Evolutionary conservation across 2,797 vertebrate species (phyloP), one percentile per base, ranked within the genome.

Genomic region (Onychomys leucogaster): DNA sequence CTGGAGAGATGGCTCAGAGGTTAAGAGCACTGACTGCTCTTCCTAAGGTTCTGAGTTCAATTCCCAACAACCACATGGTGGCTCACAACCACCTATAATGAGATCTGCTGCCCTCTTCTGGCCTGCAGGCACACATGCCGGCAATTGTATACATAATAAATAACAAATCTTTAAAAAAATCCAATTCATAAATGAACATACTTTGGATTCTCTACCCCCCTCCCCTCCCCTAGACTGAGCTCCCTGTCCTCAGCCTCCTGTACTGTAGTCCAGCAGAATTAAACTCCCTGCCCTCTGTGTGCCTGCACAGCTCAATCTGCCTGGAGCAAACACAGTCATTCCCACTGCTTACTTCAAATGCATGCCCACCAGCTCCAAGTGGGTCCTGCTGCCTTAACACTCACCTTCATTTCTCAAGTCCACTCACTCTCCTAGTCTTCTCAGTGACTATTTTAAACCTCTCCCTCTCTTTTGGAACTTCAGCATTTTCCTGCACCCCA

Each of bases 361-460:
- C 77, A 80, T 13, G 52, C 52, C 52, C 52, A 86, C 25, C 34
- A n/a, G 57, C 43, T 73, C 57, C n/a, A 41, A 71, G 65, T 34
- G 16, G 55, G 96, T 37, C 89, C 43, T 34, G 17, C 73, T 89
- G 34, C 49, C 81, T 83, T 63, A 88, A 19, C 87, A 90, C 61
- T 83, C 37, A 41, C 34, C n/a, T 41, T 61, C 43, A 91, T 55
- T 96, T 57, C 61, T 34, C 43, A 94, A 89, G 82, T 76, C 83
- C 65, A 41, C 7, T 55, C 29, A 76, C 49, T 76, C 65, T 81
- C 25, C 57, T 85, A 46, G 78, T 93, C 49, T 94, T 80, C 16
- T 94, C 46, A 34, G 37, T 77, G 76, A 77, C 73, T 75, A 59
- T 57, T 91, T 77, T 55, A 80, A 27, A 67, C 52, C 25, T 73